Base-by-base conservation (phyloP, 1,140 invertebrate species). In the Condylostylus longicornis region DNA sequence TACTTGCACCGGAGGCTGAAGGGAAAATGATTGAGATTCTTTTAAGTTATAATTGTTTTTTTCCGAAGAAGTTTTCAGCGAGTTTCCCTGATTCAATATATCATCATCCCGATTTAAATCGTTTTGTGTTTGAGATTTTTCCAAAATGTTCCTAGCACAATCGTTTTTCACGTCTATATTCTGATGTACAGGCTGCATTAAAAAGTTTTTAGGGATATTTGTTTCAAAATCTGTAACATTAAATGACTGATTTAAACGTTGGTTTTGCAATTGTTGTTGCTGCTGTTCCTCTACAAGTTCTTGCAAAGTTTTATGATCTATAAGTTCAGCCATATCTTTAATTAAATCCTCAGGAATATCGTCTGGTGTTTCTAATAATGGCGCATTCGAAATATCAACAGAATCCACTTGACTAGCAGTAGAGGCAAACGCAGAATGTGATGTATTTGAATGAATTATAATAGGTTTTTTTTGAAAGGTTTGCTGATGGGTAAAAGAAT, bases 1-100 rank as follows among this genome's bases (percentile, higher is more conserved):
- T 48, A 81, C 76, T 62, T 82, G 75, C 40, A 74, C 71, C 0
- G 70, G 68, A 45, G 74, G 68, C 45, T 72, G 66, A 14, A 54
- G 53, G 17, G 50, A 45, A 5, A 42, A 27, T 30, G 42, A 30
- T 12, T 10, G 12, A 35, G 33, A 35, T 25, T 25, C 29, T 7
- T n/a, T n/a, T n/a, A n/a, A n/a, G n/a, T n/a, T n/a, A n/a, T n/a
- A n/a, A n/a, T n/a, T n/a, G n/a, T n/a, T n/a, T n/a, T n/a, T n/a
- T n/a, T n/a, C n/a, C n/a, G n/a, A n/a, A n/a, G n/a, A n/a, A n/a
- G n/a, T n/a, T n/a, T n/a, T n/a, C n/a, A n/a, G n/a, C n/a, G n/a
- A n/a, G n/a, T n/a, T n/a, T n/a, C n/a, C n/a, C n/a, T n/a, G n/a
- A n/a, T n/a, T n/a, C n/a, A n/a, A n/a, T n/a, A n/a, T n/a, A n/a